Percentiles rank a stretch among this genome's conserved stretches.
Evolutionary conservation across 2,888 invertebrate species (phyloP).

Genomic region (Andrena minutula): DNA sequence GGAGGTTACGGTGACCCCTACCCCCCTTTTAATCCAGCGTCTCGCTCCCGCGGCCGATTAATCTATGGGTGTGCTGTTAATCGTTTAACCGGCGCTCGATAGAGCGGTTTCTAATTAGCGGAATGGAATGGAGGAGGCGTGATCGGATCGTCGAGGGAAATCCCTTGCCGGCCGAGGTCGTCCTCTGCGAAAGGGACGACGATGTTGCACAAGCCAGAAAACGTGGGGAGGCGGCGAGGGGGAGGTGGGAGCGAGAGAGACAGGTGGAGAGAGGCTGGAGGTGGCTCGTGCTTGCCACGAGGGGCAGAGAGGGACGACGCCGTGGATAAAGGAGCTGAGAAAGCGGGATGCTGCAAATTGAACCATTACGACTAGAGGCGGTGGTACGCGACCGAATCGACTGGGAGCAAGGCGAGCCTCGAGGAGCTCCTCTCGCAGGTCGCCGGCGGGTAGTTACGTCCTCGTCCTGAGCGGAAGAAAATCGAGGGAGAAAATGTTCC

Average conservation of each 20-base stretch:
- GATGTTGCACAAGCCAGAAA: slow-evolving; percentile 40
- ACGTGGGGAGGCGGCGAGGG: neutral
- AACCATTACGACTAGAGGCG: slow-evolving; percentile 71
- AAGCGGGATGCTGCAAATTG: slow-evolving; percentile 72
- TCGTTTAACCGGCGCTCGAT: slow-evolving; percentile 77
- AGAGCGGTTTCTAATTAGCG: slow-evolving; percentile 81
- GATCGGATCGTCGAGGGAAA: slow-evolving; percentile 73
- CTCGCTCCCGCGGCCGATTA: slow-evolving; percentile 69
- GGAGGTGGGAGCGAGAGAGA: neutral
- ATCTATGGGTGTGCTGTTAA: slow-evolving; percentile 77
- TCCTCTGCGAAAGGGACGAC: slow-evolving; percentile 55
- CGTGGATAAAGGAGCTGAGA: slow-evolving; percentile 61
- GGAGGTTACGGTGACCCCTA: slow-evolving; percentile 1
- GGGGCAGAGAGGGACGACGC: slow-evolving; percentile 52
- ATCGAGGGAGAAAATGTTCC: slow-evolving; percentile 1
- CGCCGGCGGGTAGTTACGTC: slow-evolving; percentile 42
- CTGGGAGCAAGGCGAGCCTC: slow-evolving; percentile 12
- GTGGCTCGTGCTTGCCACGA: slow-evolving; percentile 64
- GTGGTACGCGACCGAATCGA: slow-evolving; percentile 64
- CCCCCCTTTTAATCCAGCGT: slow-evolving; percentile 30
- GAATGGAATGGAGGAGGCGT: slow-evolving; percentile 75
- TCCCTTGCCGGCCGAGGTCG: slow-evolving; percentile 54
- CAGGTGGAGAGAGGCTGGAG: slow-evolving; percentile 27
- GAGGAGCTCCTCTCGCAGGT: slow-evolving; percentile 13
- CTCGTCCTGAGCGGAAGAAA: slow-evolving; percentile 23